Conservation (phyloP, 2,113 vertebrate species). For the Pluvialis apricaria region DNA sequence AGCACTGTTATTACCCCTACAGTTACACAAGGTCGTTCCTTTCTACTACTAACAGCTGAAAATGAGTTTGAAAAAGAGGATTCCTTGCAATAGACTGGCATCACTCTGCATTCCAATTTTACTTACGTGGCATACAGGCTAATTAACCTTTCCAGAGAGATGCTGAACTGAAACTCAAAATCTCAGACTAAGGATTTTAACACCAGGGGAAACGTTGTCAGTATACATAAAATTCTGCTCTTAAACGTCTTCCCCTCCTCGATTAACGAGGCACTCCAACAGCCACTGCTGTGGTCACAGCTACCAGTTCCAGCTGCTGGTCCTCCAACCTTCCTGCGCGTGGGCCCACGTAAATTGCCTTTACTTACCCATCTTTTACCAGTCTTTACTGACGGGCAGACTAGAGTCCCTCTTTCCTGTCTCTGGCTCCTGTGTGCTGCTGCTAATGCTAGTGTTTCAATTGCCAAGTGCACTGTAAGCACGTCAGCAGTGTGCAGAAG, state of each 20-base stretch:
- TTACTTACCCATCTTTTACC: background rate
- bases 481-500: no score
- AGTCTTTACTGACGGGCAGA: background rate
- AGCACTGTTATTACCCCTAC: no score
- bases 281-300: background rate
- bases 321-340: background rate
- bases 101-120: background rate
- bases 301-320: background rate
- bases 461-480: background rate
- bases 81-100: background rate
- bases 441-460: no score
- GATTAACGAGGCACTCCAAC: background rate
- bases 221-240: background rate
- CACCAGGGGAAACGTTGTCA: accelerated
- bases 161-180: background rate
- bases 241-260: background rate
- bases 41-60: background rate
- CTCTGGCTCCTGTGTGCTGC: background rate
- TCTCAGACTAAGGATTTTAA: background rate
- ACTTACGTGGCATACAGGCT: background rate
- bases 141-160: background rate
- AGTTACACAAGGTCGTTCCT: background rate
- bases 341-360: background rate
- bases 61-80: background rate
- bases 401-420: background rate